phyloP scores from a whole-genome alignment of 2,888 invertebrate genomes.

The Metellina segmentata region DNA sequence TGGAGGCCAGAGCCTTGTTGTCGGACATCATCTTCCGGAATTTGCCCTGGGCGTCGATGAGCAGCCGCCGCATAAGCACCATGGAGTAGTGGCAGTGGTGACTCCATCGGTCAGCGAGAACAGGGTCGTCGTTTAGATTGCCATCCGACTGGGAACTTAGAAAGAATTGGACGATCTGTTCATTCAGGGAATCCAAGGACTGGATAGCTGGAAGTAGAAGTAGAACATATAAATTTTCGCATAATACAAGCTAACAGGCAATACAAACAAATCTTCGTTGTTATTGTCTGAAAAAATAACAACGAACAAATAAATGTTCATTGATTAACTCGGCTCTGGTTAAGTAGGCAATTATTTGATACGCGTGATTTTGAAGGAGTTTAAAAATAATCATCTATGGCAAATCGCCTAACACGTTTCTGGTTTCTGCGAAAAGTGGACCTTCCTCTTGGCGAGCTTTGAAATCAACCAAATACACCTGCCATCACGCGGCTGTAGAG shows the following conservation, averaged over 20 bases:
- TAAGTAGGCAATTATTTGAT: neutral
- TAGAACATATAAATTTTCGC: neutral
- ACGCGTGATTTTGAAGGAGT: neutral
- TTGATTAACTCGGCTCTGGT: neutral
- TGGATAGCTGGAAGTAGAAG: constrained; percentile 81
- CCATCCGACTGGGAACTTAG: constrained; percentile 79
- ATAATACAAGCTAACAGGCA: neutral
- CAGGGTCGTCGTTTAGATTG: constrained; percentile 76
- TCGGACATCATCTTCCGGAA: constrained; percentile 94
- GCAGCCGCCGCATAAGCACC: constrained; percentile 92
- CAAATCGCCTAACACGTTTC: too few species aligned
- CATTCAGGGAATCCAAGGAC: constrained; percentile 82
- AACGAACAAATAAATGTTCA: neutral
- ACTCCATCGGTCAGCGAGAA: constrained; percentile 62
- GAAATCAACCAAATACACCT: too few species aligned
- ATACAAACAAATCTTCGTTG: neutral
- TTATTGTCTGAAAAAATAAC: neutral
- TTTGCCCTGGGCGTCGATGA: constrained; percentile 91
- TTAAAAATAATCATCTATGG: neutral
- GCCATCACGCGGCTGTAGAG: too few species aligned
- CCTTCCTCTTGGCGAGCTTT: too few species aligned
- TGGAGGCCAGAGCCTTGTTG: constrained; percentile 84
- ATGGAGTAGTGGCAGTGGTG: constrained; percentile 87
- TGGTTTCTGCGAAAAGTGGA: too few species aligned
- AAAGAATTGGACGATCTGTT: constrained; percentile 82